Conservation (phyloP, 1,140 invertebrate genomes). For the Drosophila trapezifrons region DNA sequence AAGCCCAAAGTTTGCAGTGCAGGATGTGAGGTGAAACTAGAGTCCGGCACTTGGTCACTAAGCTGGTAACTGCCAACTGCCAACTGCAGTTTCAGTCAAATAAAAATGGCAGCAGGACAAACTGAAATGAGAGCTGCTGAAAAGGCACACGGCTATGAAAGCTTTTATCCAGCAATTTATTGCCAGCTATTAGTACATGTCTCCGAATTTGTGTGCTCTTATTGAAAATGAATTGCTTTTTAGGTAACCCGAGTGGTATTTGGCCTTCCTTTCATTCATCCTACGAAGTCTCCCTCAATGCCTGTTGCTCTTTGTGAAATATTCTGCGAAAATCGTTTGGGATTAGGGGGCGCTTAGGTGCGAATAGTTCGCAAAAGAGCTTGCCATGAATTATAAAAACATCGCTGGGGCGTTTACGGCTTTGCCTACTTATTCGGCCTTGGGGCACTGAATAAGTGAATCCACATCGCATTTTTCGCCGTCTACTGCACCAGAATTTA, state of each 20-base stretch:
- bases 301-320: slow-evolving; percentile 9
- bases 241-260: slow-evolving; percentile 13
- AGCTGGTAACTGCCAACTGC: slow-evolving; percentile 26
- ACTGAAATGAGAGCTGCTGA: slow-evolving; percentile 20
- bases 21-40: slow-evolving; percentile 24
- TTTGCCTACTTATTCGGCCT: slow-evolving; percentile 1
- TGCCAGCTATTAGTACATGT: slow-evolving; percentile 33
- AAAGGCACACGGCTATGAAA: slow-evolving; percentile 9
- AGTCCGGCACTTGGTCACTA: slow-evolving; percentile 25
- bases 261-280: background rate
- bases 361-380: slow-evolving; percentile 25
- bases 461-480: background rate
- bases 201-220: slow-evolving; percentile 15
- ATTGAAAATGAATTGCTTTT: slow-evolving; percentile 42
- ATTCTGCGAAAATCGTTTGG: slow-evolving; percentile 1
- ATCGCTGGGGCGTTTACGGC: background rate
- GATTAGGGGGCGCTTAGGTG: slow-evolving; percentile 26
- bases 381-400: slow-evolving; percentile 32
- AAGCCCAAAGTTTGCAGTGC: slow-evolving; percentile 1
- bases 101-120: slow-evolving; percentile 14
- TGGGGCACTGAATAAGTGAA: background rate
- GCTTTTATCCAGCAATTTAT: slow-evolving; percentile 38
- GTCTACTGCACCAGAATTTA: background rate
- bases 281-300: background rate
- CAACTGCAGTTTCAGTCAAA: slow-evolving; percentile 36